A percentile compares a stretch with the other conserved stretches of the same genome.
phyloP scores from a whole-genome alignment of 2,113 vertebrate species.

The Poeciliopsis retropinna region DNA sequence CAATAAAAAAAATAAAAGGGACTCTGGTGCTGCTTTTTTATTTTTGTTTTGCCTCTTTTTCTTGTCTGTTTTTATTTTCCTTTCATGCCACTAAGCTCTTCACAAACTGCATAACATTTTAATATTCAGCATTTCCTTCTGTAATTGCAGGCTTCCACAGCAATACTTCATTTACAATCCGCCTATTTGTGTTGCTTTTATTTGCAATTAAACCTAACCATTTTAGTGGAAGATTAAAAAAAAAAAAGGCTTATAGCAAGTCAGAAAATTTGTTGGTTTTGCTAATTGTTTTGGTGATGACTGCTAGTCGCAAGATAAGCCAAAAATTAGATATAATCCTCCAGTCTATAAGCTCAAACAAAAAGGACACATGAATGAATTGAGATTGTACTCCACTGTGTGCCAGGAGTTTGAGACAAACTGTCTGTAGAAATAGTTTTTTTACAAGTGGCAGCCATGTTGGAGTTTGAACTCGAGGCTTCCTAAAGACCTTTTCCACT shows the following conservation, averaged over 20 bases:
- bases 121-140: conserved; percentile 44
- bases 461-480: background rate
- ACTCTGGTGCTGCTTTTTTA: conserved; percentile 67
- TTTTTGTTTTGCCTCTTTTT: conserved; percentile 53
- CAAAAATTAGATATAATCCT: background rate
- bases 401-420: background rate
- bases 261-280: background rate
- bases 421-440: background rate
- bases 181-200: background rate
- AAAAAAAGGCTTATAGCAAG: background rate
- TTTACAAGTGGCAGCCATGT: background rate
- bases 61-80: conserved; percentile 29
- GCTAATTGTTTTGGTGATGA: background rate
- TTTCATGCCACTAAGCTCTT: conserved; percentile 57
- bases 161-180: conserved; percentile 1
- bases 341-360: background rate
- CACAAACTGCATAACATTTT: conserved; percentile 40
- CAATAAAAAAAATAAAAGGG: conserved; percentile 70
- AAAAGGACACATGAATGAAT: background rate
- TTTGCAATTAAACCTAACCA: background rate
- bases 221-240: background rate
- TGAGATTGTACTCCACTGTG: too few species aligned
- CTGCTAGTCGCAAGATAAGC: background rate
- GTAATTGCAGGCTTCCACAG: conserved; percentile 41
- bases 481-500: background rate